Percentiles rank a stretch among this genome's conserved stretches.
These are phyloP conservation scores for Spea bombifrons DNA, from an alignment of 2,113 vertebrate genomes.

Conservation along the genomic window DNA sequence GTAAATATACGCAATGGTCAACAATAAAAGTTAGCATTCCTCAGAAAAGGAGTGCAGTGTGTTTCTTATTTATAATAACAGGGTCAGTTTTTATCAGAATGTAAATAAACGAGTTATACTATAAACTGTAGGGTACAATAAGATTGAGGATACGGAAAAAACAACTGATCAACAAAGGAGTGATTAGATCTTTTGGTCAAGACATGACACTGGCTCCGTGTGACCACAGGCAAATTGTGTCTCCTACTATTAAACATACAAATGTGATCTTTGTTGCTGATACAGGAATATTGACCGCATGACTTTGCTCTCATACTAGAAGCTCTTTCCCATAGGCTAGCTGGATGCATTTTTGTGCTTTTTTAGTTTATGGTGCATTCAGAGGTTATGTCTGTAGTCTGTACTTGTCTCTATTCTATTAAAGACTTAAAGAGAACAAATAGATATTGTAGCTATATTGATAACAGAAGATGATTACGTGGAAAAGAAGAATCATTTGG, in stretches of 20 bases:
- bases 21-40: constrained; percentile 21
- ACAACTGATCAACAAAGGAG: neutral
- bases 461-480: too few species aligned
- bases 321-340: neutral
- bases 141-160: neutral
- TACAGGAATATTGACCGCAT: neutral
- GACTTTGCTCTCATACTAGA: neutral
- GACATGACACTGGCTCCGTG: neutral
- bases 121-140: constrained; percentile 9
- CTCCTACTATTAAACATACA: neutral
- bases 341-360: neutral
- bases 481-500: too few species aligned
- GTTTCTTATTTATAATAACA: constrained; percentile 29
- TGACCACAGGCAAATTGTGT: constrained; percentile 2
- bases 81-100: constrained; percentile 16
- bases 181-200: neutral
- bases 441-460: too few species aligned
- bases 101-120: constrained; percentile 13
- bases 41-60: constrained; percentile 15
- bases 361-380: neutral
- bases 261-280: neutral
- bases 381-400: neutral
- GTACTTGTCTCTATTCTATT: neutral
- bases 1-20: constrained; percentile 19
- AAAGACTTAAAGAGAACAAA: too few species aligned